These are phyloP conservation scores for Spea hammondii DNA, from an alignment of 2,797 vertebrate species.

Conservation along the genomic window DNA sequence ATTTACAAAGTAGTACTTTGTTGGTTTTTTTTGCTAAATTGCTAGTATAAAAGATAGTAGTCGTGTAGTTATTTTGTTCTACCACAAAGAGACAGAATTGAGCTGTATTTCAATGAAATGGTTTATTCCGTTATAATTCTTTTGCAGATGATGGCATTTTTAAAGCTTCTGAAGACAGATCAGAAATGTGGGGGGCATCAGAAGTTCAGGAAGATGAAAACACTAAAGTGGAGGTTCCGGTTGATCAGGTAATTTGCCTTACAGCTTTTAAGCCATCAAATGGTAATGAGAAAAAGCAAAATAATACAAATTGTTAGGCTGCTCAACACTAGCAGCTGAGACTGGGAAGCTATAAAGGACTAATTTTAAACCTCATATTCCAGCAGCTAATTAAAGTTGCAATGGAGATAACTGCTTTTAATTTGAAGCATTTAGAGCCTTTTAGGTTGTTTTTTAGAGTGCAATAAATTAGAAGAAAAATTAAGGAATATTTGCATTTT, in stretches of 20 bases:
- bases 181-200: slow-evolving; percentile 67
- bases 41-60: neutral
- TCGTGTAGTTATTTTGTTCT: slow-evolving; percentile 52
- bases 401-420: slow-evolving; percentile 45
- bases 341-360: slow-evolving; percentile 48
- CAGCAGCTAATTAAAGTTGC: slow-evolving; percentile 51
- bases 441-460: slow-evolving; percentile 36
- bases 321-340: slow-evolving; percentile 45
- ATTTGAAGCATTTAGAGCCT: slow-evolving; percentile 41
- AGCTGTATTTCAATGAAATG: slow-evolving; percentile 55
- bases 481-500: no score
- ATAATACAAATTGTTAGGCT: slow-evolving; percentile 52
- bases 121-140: slow-evolving; percentile 34
- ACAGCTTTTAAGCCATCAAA: slow-evolving; percentile 52
- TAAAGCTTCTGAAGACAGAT: slow-evolving; percentile 65
- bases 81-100: slow-evolving; percentile 70
- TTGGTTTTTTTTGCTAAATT: slow-evolving; percentile 28
- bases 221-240: slow-evolving; percentile 69
- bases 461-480: slow-evolving; percentile 27
- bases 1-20: no score
- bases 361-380: slow-evolving; percentile 52
- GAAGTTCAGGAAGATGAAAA: slow-evolving; percentile 76
- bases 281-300: slow-evolving; percentile 53
- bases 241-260: slow-evolving; percentile 66
- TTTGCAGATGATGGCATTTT: slow-evolving; percentile 69